Evolutionary conservation across 2,888 invertebrate genomes (phyloP), one percentile per base, ranked within the genome.

Genomic region (Lysandra bellargus): DNA sequence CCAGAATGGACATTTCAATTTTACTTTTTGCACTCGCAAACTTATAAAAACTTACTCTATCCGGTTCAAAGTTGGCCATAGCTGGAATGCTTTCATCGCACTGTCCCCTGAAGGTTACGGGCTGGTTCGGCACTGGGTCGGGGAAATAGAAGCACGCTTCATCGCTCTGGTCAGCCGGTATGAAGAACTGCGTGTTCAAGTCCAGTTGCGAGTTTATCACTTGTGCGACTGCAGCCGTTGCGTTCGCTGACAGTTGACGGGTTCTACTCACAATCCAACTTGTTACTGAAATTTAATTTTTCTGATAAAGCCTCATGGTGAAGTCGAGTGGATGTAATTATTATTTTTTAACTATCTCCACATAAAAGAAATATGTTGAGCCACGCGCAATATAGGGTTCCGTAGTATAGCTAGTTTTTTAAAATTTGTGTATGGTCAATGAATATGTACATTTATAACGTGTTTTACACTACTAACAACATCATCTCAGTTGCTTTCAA

Each of bases 181-280:
- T 80, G 78, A 85, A 92, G 83, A 87, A 93, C 0, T 82, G 83
- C 0, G 86, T 81, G 69, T 90, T 87, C 4, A 92, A 83, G 6
- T 90, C 89, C 1, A 83, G 78, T 23, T 85, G 61, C 85, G 80
- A 81, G 84, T 74, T 82, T 75, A 80, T 90, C 84, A 83, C 90
- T 89, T 74, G 85, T 86, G 40, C 81, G 0, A 86, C 83, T 1
- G 80, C 81, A 0, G 80, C 72, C 0, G 89, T 81, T 1, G 86
- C 83, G 1, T 76, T 80, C 0, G 81, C 60, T 0, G 88, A 79
- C 1, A 92, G 80, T 3, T 83, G 80, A 0, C 88, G 87, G 0
- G 86, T 83, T 80, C 91, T 87, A 81, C 92, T 91, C 0, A 90
- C 80, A 33, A 93, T 90, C 94, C 94, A 94, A 79, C 92, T 91